Evolutionary conservation across 2,888 invertebrate species (phyloP), one percentile per base, ranked within the genome.

Genomic region (Sacculina carcini): DNA sequence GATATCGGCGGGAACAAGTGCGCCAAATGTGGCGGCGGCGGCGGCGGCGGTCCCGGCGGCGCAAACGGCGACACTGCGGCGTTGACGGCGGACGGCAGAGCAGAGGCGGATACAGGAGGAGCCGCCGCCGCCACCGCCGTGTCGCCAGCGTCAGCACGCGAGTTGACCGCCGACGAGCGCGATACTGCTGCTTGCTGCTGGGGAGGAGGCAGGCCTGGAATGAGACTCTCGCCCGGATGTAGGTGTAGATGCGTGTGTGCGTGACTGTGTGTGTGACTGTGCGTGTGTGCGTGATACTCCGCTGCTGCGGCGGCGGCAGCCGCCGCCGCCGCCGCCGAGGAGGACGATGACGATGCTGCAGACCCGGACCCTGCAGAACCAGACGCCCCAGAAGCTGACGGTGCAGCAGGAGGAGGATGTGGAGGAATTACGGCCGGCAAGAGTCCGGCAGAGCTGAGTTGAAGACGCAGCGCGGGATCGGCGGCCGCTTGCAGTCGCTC

Each of bases 201-300:
- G 10, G n/a, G 5, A 12, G 21, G n/a, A 23, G 16, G 23, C 12
- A 24, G 21, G 7, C 2, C 12, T 16, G 26, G 12, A 49, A 26
- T n/a, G 10, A 34, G 26, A 36, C 32, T 32, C 21, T 21, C 48
- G 56, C 78, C 78, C 62, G 79, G 79, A 65, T 74, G 78, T 59
- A 77, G 72, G 70, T 82, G 81, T 60, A 82, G 73, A 70, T 83
- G 83, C 59, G 81, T 77, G 71, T 83, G 83, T 61, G 85, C 81
- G 71, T 87, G 86, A 63, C 86, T 81, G 67, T 84, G 84, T 59
- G 83, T 82, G 70, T 85, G 84, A 61, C 84, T 83, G 67, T 86
- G 86, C 59, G 85, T 83, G 70, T 87, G 86, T 63, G 84, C 83
- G 69, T 86, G 86, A 16, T 21, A 34, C 23, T 16, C 16, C 16